Base-by-base conservation (phyloP, 1,140 invertebrate species). In the Diploscapter pachys region DNA sequence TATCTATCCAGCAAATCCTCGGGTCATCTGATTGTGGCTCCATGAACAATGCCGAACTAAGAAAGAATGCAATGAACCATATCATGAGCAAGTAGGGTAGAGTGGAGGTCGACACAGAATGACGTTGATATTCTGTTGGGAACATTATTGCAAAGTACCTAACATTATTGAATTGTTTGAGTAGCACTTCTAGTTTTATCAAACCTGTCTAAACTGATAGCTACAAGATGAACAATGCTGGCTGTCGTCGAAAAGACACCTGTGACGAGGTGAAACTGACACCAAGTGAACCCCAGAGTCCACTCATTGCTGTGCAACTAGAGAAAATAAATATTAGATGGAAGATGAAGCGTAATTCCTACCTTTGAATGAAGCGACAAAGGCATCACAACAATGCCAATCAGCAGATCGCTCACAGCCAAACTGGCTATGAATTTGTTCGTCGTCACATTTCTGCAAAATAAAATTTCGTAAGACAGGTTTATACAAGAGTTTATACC, bases 381-480 rank as follows among this genome's bases (percentile, higher is more conserved):
- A 2, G 89, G 89, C 86, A 89, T 88, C 5, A 88, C 88, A 13
- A 88, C 71, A 4, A 88, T 75, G 2, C 86, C 88, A 3, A 89
- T 88, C 4, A 88, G 78, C 50, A 89, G 77, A 79, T 89, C 89
- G 2, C 87, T 86, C 5, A 88, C 84, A 0, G 89, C 89, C 63
- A 89, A 78, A 4, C 86, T 88, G 51, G 89, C 86, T 48, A 89
- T 88, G 9, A 89, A 86, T 56, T 87, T 82, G 81, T 89, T 89
- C 57, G 87, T 89, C 48, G 82, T 78, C 4, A 79, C 73, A n/a
- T 85, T 85, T 73, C 31, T 31, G 31, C 31, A 31, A 31, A 31
- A 31, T 31, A 31, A 31, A 31, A 31, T 31, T 31, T 31, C 31
- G 1, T 31, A 31, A 1, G 31, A 31, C 31, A 31, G 31, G 31